Evolutionary conservation across 2,113 vertebrate species (phyloP).

Genomic region (Menura novaehollandiae): DNA sequence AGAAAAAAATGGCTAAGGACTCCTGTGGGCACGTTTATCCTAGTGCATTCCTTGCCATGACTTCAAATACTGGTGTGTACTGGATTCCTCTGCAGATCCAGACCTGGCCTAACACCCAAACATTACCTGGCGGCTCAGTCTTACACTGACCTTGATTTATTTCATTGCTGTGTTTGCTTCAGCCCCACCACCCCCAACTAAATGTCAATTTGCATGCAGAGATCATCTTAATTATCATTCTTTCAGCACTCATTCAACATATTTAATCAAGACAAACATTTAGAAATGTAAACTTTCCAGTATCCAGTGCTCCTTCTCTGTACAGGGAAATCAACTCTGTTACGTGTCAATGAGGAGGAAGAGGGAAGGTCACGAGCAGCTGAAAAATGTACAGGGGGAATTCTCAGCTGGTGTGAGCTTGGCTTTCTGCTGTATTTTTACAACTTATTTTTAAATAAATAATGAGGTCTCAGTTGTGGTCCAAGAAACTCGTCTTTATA

Average conservation of each 20-base stretch:
- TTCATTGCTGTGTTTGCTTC: background rate
- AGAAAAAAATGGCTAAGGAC: background rate
- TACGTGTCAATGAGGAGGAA: background rate
- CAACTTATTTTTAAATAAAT: background rate
- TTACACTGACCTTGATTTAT: background rate
- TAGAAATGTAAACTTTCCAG: background rate
- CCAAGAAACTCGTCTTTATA: background rate
- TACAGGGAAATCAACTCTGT: background rate
- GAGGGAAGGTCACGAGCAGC: background rate
- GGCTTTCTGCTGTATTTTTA: background rate
- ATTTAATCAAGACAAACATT: background rate
- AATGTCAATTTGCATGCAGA: background rate
- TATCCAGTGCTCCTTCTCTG: background rate
- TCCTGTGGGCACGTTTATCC: background rate
- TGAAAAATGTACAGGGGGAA: background rate
- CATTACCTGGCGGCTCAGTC: background rate
- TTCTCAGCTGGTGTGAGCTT: background rate
- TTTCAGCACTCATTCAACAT: background rate
- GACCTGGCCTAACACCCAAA: background rate
- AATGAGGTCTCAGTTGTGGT: background rate
- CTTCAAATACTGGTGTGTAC: background rate
- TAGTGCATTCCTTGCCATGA: background rate
- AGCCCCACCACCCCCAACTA: background rate
- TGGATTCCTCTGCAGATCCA: background rate
- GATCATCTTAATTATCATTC: background rate